Evolutionary conservation across 2,113 vertebrate species (phyloP), one percentile per base, ranked within the genome.

Genomic region (Solenodon paradoxus): DNA sequence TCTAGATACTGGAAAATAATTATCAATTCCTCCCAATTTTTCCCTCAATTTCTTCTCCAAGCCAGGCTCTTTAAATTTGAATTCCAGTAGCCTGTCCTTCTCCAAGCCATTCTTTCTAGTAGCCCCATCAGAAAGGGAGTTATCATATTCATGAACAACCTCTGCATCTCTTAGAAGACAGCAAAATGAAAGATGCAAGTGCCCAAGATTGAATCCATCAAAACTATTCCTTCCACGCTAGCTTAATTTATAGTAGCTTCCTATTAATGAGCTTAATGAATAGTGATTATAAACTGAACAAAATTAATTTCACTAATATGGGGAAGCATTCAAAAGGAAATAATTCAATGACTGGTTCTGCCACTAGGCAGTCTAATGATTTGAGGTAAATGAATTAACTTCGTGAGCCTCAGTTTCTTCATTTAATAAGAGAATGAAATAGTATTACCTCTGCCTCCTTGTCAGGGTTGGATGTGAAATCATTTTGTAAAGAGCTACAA

Each of bases 231-330:
- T 87, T 59, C 77, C 42, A 19, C 32, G 38, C 8, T 10, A 28
- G 40, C 81, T 66, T 66, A 59, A 81, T 77, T 79, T 87, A 92
- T 83, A 78, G 61, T 45, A 78, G 80, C 64, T 83, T 45, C 9
- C 84, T 83, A 79, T 79, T 84, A 90, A 32, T 16, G 64, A 63
- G 66, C 63, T 94, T 84, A 78, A 66, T 66, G 30, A 81, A 24
- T 61, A 32, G 12, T 88, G 59, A 88, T 74, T 88, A 79, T 2
- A 5, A 53, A 92, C 84, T 88, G 68, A 88, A 89, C 32, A 68
- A 95, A 96, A 80, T 42, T 80, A 75, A 96, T 89, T 91, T 96
- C 86, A 78, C 77, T 91, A 95, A 93, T 82, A 57, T 42, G 69
- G 22, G 30, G 32, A 80, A 35, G 20, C 64, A 77, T 63, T 89